Percentiles rank a stretch among this genome's conserved stretches.
Evolutionary conservation across 2,888 invertebrate species (phyloP).

Genomic region (Chalcis sispes): DNA sequence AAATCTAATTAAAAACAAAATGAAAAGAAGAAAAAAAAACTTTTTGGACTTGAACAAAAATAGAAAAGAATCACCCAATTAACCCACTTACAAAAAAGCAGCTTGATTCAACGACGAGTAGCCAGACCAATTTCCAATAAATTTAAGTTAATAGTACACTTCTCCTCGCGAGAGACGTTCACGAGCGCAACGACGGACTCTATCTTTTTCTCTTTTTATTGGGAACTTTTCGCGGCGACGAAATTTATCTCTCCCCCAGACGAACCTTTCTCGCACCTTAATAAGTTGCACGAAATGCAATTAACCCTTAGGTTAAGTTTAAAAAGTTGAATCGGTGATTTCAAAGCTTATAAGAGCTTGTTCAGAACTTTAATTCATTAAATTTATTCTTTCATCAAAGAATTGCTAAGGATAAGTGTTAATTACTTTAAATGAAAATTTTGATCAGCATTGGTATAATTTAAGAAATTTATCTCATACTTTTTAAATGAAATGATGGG

Average conservation of each 20-base stretch:
- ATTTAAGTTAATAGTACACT: conserved; percentile 7
- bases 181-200: not conserved
- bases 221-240: not conserved
- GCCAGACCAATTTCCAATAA: conserved; percentile 25
- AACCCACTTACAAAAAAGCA: conserved; percentile 10
- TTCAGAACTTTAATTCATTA: too few species aligned
- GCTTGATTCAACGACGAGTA: conserved; percentile 2
- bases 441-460: too few species aligned
- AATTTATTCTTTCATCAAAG: too few species aligned
- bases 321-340: too few species aligned
- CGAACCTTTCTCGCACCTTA: conserved; percentile 11
- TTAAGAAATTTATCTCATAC: too few species aligned
- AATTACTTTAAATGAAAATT: too few species aligned
- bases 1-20: not conserved
- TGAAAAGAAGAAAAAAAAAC: not conserved
- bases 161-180: not conserved
- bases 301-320: conserved; percentile 13
- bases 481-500: too few species aligned
- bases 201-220: conserved; percentile 6
- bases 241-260: conserved; percentile 24
- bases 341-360: too few species aligned
- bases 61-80: not conserved
- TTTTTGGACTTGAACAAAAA: not conserved
- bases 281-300: conserved; percentile 19
- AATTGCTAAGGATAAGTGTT: too few species aligned